A percentile compares a stretch with the other conserved stretches of the same genome.
These are phyloP conservation scores for Wiebesia pumilae DNA, from an alignment of 1,140 invertebrate species.

Conservation along the genomic window DNA sequence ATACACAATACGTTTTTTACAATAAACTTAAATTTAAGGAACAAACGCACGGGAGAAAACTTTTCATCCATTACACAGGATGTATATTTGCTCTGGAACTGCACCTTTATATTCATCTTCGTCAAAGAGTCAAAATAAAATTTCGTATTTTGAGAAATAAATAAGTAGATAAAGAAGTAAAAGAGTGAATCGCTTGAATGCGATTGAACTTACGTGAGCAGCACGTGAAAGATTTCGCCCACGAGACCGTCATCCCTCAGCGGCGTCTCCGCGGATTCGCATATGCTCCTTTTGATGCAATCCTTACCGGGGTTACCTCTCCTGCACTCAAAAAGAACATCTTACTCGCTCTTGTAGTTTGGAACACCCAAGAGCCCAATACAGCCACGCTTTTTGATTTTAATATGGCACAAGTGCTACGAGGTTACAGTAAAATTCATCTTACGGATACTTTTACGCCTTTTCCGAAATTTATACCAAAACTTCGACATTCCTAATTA, in stretches of 20 bases:
- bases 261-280: slow-evolving; percentile 71
- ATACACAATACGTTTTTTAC: too few relatives aligned
- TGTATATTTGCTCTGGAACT: too few relatives aligned
- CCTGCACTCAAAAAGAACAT: slow-evolving; percentile 3
- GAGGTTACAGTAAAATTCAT: not conserved
- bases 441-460: not conserved
- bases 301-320: slow-evolving; percentile 62
- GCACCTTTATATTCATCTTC: not conserved
- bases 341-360: not conserved
- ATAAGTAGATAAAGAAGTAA: not conserved
- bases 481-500: too few relatives aligned
- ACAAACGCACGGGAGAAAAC: too few relatives aligned
- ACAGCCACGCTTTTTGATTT: not conserved
- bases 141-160: not conserved
- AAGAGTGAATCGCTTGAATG: slow-evolving; percentile 35
- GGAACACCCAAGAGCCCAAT: not conserved
- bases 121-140: not conserved
- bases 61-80: too few relatives aligned
- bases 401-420: not conserved
- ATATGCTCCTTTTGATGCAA: slow-evolving; percentile 73
- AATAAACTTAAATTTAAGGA: too few relatives aligned
- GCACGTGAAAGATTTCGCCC: slow-evolving; percentile 74
- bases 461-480: too few relatives aligned
- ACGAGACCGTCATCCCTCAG: slow-evolving; percentile 73
- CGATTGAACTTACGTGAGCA: slow-evolving; percentile 72